Percentiles rank a stretch among this genome's conserved stretches.
phyloP scores from a whole-genome alignment of 2,113 vertebrate species.

The Cichladusa arquata region DNA sequence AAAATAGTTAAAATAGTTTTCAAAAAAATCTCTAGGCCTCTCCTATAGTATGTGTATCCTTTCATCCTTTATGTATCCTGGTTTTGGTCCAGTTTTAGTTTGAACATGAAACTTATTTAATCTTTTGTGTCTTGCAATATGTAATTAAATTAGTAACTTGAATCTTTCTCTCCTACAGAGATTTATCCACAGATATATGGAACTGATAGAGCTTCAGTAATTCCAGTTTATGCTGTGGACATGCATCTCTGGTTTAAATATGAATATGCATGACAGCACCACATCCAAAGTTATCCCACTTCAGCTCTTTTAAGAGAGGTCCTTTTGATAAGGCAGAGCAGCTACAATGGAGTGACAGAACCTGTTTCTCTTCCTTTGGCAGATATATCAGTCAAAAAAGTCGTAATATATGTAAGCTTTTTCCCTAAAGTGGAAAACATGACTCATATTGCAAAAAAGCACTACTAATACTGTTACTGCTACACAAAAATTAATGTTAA shows the following conservation, averaged over 20 bases:
- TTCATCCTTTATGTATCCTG: not conserved
- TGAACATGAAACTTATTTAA: not conserved
- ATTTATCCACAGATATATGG: not conserved
- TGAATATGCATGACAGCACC: not conserved
- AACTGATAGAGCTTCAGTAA: not conserved
- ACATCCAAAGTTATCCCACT: not conserved
- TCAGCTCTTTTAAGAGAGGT: not conserved
- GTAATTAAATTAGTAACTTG: not conserved
- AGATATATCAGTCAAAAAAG: not conserved
- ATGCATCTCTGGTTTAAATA: not conserved
- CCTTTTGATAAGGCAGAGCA: not conserved
- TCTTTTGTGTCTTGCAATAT: not conserved
- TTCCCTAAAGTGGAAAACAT: not conserved
- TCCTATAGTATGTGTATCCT: not conserved
- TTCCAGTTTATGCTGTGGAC: not conserved
- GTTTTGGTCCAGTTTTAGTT: not conserved
- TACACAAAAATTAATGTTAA: not conserved
- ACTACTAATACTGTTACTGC: no score
- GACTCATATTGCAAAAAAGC: not conserved
- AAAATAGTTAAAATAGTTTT: not conserved
- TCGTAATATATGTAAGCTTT: not conserved
- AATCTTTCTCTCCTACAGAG: not conserved
- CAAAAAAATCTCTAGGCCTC: not conserved
- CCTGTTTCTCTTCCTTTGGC: not conserved
- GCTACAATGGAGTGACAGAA: not conserved